These are phyloP conservation scores for Spheniscus mendiculus DNA, from an alignment of 2,113 vertebrate genomes.

Conservation along the genomic window DNA sequence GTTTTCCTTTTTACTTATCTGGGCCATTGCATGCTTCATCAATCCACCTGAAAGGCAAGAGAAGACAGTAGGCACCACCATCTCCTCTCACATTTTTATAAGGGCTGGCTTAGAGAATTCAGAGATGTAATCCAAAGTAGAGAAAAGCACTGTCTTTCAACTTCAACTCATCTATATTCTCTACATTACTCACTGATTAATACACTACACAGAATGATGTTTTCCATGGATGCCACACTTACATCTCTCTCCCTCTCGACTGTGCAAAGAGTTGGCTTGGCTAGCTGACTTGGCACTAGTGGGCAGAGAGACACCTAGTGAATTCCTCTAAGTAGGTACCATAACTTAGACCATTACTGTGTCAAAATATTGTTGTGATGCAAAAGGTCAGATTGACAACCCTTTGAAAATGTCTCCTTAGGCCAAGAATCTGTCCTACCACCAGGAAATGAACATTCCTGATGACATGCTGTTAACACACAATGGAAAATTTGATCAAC, in stretches of 20 bases:
- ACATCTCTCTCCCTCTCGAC: background rate
- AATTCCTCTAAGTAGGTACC: background rate
- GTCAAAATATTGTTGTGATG: background rate
- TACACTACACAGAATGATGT: background rate
- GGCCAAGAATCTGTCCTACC: background rate
- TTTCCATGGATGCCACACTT: background rate
- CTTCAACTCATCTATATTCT: background rate
- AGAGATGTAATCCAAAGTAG: background rate
- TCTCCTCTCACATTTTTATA: background rate
- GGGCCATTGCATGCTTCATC: background rate
- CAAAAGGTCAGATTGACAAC: slow-evolving; percentile 9
- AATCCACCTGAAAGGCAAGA: background rate
- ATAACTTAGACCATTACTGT: too few relatives aligned
- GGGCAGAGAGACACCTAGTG: background rate
- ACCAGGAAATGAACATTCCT: slow-evolving; percentile 37
- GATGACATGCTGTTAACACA: slow-evolving; percentile 3
- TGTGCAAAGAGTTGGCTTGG: background rate
- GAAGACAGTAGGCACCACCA: background rate
- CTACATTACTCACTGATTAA: background rate
- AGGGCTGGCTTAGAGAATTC: background rate
- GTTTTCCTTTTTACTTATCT: background rate
- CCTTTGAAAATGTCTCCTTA: slow-evolving; percentile 7
- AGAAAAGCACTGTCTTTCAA: background rate
- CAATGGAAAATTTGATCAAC: slow-evolving; percentile 33
- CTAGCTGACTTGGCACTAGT: background rate